Conservation (phyloP, 2,113 vertebrate species). For the Nothoprocta perdicaria region DNA sequence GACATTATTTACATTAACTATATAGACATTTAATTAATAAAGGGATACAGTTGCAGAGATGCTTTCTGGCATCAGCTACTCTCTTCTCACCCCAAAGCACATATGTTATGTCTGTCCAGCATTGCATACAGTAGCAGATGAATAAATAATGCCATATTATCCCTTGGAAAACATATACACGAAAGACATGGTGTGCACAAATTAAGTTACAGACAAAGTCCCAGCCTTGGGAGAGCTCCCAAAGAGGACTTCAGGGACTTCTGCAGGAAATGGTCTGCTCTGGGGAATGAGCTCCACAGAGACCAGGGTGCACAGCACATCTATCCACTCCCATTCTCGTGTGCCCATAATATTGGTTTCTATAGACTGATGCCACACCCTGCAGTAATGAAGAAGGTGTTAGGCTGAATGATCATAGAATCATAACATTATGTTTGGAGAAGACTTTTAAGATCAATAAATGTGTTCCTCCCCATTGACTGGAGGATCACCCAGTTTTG, state of each 20-base stretch:
- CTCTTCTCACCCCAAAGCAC: slow-evolving; percentile 4
- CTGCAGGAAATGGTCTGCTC: background rate
- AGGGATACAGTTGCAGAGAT: background rate
- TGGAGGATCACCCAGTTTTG: background rate
- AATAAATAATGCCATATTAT: background rate
- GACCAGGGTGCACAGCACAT: accelerated
- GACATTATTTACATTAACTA: background rate
- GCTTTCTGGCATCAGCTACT: background rate
- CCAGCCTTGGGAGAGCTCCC: background rate
- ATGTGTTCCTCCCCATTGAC: background rate
- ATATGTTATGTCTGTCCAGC: background rate
- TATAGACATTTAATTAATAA: slow-evolving; percentile 12
- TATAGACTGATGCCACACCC: background rate
- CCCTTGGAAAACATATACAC: background rate
- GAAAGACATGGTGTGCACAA: background rate
- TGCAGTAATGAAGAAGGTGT: background rate
- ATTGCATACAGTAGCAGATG: background rate
- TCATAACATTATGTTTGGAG: no score
- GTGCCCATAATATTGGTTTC: background rate
- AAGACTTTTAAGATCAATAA: no score
- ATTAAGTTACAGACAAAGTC: background rate
- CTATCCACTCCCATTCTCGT: background rate
- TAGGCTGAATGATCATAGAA: background rate
- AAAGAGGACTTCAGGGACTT: background rate
- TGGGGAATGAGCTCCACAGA: background rate